A percentile compares a stretch with the other conserved stretches of the same genome.
Conservation (phyloP, 1,140 invertebrate genomes). For the Achroia grisella region DNA sequence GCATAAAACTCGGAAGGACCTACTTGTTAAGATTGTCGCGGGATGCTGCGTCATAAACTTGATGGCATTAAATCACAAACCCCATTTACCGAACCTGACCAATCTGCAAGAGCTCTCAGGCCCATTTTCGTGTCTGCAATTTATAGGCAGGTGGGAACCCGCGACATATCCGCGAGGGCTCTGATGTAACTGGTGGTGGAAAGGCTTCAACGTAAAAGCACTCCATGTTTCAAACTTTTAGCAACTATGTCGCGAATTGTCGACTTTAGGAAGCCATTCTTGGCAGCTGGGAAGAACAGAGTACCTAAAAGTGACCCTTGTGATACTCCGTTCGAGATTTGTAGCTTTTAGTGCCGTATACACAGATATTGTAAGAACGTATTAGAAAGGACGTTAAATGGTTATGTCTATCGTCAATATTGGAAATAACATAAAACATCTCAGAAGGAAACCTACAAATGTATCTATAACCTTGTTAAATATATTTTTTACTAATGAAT, state of each 20-base stretch:
- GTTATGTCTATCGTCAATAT: no score
- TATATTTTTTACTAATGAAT: no score
- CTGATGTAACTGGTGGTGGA: slow-evolving; percentile 2
- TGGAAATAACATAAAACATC: no score
- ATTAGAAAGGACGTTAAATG: no score
- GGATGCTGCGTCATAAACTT: slow-evolving; percentile 38
- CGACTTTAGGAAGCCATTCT: slow-evolving; percentile 47
- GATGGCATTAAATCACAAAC: slow-evolving; percentile 47
- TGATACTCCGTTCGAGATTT: slow-evolving; percentile 42
- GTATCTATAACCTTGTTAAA: no score
- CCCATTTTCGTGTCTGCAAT: slow-evolving; percentile 4
- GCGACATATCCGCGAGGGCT: neutral
- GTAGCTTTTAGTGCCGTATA: slow-evolving; percentile 50
- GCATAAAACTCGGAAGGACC: slow-evolving; percentile 27
- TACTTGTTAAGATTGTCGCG: slow-evolving; percentile 43
- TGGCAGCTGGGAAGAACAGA: slow-evolving; percentile 38
- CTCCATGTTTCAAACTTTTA: slow-evolving; percentile 65
- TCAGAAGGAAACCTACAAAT: no score
- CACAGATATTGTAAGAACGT: slow-evolving; percentile 2
- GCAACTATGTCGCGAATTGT: slow-evolving; percentile 52
- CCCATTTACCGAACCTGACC: slow-evolving; percentile 27
- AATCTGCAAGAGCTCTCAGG: slow-evolving; percentile 17
- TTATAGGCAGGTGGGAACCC: no score
- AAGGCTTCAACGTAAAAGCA: slow-evolving; percentile 50
- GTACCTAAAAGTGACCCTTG: slow-evolving; percentile 53